A percentile compares a stretch with the other conserved stretches of the same genome.
phyloP scores from a whole-genome alignment of 2,888 invertebrate species.

The Aquatica leii region DNA sequence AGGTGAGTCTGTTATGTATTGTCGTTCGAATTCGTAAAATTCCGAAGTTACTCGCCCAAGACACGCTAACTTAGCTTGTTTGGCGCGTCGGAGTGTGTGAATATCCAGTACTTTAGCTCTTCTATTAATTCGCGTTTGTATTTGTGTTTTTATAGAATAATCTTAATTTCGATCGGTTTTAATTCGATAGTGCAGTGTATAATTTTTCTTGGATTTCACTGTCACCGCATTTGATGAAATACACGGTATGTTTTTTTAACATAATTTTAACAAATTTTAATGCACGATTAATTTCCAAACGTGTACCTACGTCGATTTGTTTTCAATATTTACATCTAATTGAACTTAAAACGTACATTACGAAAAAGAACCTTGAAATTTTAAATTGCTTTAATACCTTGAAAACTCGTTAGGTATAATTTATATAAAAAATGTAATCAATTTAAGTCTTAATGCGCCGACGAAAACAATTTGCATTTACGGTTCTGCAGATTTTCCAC shows the following conservation, averaged over 20 bases:
- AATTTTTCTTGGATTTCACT: conserved; percentile 10
- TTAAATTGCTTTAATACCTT: conserved; percentile 13
- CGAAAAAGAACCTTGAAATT: conserved; percentile 16
- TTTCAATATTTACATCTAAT: conserved; percentile 7
- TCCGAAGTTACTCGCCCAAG: conserved; percentile 48
- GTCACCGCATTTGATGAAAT: conserved; percentile 21
- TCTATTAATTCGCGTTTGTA: conserved; percentile 45
- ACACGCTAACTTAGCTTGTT: conserved; percentile 50
- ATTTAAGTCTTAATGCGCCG: no score
- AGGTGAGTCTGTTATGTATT: conserved; percentile 48
- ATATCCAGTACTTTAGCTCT: conserved; percentile 49
- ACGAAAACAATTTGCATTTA: no score
- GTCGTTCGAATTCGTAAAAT: conserved; percentile 48
- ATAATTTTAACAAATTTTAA: no score
- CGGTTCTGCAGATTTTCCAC: no score
- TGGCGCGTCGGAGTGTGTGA: conserved; percentile 52
- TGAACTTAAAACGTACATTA: neutral
- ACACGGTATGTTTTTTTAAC: conserved; percentile 16
- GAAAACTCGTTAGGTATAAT: conserved; percentile 16
- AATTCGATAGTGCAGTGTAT: conserved; percentile 25
- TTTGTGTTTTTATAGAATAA: conserved; percentile 38
- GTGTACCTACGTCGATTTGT: no score
- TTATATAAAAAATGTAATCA: neutral
- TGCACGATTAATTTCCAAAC: no score
- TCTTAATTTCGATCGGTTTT: conserved; percentile 26